Base-by-base conservation (phyloP, 2,113 vertebrate species). In the Asarcornis scutulata region DNA sequence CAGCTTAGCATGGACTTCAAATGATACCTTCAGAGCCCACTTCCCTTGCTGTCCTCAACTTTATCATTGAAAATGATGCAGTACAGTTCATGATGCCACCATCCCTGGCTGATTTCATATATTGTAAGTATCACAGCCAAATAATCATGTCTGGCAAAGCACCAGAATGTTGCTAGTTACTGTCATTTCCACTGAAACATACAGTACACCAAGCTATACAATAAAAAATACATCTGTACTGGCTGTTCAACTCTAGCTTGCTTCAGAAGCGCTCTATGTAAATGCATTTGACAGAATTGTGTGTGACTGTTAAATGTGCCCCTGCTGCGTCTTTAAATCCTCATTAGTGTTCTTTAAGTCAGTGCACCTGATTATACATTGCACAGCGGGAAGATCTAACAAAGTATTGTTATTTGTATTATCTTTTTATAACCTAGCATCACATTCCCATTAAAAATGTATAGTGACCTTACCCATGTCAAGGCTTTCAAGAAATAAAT, bases 401-500 rank as follows among this genome's bases (percentile, higher is more conserved):
- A 56, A 73, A 83, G 48, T 46, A 82, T 46, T 92, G 50, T 64
- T 95, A 88, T 88, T 94, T 94, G 78, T 73, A 84, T 91, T 85
- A 76, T 63, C 69, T 89, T 95, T 89, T 79, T 44, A 80, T 71
- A 94, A 95, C 53, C 56, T 38, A 89, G 81, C 75, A 91, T 73
- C 81, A 36, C 0, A 0, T 17, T 88, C 55, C 56, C 78, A 87
- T 91, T 87, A 76, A 92, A 96, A 95, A 95, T 27, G 56, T 71
- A 96, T 67, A 71, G 77, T 71, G 67, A 84, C 83, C 89, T 88
- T 90, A 84, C 29, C 32, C 71, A 34, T 34, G 80, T 89, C 86
- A 86, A 92, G 75, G 73, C 84, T 91, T 95, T 92, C 55, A 71
- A 88, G 93, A 95, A 96, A 94, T 94, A 95, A 96, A 94, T 94